Base-by-base conservation (phyloP, 1,140 invertebrate species). In the Neuroterus valhalla region DNA sequence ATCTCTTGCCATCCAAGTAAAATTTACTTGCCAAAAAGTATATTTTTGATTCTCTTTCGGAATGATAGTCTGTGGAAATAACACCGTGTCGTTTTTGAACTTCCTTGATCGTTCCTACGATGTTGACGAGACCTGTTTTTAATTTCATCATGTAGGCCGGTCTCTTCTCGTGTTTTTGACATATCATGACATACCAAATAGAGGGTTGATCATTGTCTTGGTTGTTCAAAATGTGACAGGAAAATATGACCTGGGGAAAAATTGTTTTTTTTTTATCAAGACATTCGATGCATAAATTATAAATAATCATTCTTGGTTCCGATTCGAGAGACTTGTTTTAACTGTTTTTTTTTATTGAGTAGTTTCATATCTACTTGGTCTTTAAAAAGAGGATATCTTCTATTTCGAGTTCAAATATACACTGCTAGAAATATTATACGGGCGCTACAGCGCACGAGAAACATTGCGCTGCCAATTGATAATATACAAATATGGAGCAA, bases 21-120 rank as follows among this genome's bases (percentile, higher is more conserved):
- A 81, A 68, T 77, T 82, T 84, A 62, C 80, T 84, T 2, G 83
- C 83, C 15, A 83, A 62, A 71, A 86, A 83, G n/a, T 78, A 71
- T 21, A 86, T 62, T 21, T 31, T 62, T 66, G 76, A 74, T 0
- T 75, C 62, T n/a, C 84, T 66, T 17, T 46, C 66, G 45, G 75
- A 72, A 2, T 74, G 11, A 68, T 82, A 75, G 11, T 70, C 38
- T 14, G 78, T 76, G n/a, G 70, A 72, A n/a, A 83, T 2, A 6
- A 81, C 46, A 17, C 82, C 83, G 68, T 81, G 79, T 72, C 80
- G 78, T 70, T 77, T 78, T 45, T 77, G 76, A 12, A 85, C 12
- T 2, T 46, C 71, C 0, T 68, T 66, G 1, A 83, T 48, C 12
- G 5, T 71, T 31, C 84, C 82, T 17, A 52, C 11, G 2, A 46